phyloP scores from a whole-genome alignment of 2,113 vertebrate genomes.

The Pollimyrus isidori region DNA sequence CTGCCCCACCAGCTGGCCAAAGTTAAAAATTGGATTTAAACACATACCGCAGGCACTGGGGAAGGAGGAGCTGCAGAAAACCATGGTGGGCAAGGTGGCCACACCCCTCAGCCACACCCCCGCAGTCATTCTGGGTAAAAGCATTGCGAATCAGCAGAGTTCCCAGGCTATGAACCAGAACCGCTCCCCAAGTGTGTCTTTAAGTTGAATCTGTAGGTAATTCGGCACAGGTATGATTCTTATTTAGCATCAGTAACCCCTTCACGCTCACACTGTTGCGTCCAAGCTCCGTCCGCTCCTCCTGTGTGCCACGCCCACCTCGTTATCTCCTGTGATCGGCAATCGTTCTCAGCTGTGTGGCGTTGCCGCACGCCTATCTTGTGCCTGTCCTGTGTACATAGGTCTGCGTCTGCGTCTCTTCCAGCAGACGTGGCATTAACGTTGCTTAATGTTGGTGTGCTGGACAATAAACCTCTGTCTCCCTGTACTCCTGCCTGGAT shows the following conservation, averaged over 20 bases:
- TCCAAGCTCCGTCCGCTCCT: too few species aligned
- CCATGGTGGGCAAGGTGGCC: neutral
- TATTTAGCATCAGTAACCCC: neutral
- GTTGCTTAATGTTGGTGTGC: too few species aligned
- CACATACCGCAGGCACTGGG: neutral
- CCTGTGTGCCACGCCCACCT: too few species aligned
- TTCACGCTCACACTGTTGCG: neutral
- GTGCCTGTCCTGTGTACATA: too few species aligned
- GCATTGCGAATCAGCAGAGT: neutral
- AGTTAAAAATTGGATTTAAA: neutral
- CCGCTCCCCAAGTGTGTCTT: neutral
- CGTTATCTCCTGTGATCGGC: too few species aligned
- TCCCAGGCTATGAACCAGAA: neutral
- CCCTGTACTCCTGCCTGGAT: too few species aligned
- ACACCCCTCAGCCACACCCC: neutral
- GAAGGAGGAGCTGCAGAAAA: neutral
- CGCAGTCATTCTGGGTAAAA: neutral
- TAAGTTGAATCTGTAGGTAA: neutral
- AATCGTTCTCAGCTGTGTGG: too few species aligned
- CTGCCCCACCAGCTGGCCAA: neutral
- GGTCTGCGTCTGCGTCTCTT: too few species aligned
- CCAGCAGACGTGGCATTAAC: too few species aligned
- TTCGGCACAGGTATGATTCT: neutral
- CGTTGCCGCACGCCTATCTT: too few species aligned
- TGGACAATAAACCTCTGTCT: too few species aligned